These are phyloP conservation scores for Palythoa grandiflora DNA, from an alignment of 92 coral and sea anemone species.

Conservation along the genomic window DNA sequence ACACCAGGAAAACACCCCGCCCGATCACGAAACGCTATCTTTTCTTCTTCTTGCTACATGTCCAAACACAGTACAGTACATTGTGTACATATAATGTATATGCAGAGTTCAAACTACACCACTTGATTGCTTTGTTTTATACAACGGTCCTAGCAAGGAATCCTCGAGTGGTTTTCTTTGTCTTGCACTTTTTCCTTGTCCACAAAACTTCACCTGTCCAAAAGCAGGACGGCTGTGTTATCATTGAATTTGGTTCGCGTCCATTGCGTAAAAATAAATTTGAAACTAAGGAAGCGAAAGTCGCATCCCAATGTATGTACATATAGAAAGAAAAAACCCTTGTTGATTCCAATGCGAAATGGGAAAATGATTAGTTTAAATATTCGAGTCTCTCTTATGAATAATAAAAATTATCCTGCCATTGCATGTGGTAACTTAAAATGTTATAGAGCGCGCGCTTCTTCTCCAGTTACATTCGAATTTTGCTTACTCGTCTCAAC, in stretches of 20 bases:
- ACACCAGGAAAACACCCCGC: conserved; percentile 77
- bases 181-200: conserved; percentile 20
- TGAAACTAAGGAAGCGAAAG: neutral
- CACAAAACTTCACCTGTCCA: conserved; percentile 9
- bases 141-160: conserved; percentile 1
- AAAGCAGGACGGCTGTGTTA: neutral
- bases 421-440: conserved; percentile 5
- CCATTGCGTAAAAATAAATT: neutral
- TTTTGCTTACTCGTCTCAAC: neutral
- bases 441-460: conserved; percentile 26
- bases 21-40: conserved; percentile 80
- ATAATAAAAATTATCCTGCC: neutral
- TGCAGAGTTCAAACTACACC: conserved; percentile 18
- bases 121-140: conserved; percentile 39
- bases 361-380: neutral
- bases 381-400: conserved; percentile 8
- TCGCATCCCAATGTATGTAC: neutral
- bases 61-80: conserved; percentile 15
- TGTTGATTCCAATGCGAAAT: neutral
- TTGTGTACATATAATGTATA: conserved; percentile 45
- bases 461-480: conserved; percentile 37
- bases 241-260: neutral
- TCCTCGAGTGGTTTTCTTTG: conserved; percentile 24
- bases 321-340: neutral
- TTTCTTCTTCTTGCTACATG: conserved; percentile 6